Evolutionary conservation across 2,888 invertebrate species (phyloP).

Genomic region (Cryptus armator): DNA sequence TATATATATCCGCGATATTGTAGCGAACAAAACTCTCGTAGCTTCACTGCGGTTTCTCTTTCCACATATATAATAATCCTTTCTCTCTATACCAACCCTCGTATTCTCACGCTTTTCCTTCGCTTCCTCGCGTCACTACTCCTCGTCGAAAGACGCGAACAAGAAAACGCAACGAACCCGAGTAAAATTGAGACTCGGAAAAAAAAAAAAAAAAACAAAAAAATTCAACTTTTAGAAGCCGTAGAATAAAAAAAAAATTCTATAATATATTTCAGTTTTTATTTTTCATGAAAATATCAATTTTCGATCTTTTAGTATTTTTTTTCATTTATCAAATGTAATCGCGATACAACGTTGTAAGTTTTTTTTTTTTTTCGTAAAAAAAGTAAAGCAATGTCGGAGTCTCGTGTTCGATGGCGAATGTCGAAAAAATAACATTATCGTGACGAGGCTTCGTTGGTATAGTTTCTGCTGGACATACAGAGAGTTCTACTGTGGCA

Average conservation of each 20-base stretch:
- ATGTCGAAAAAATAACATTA: conserved; percentile 34
- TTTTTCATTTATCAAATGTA: neutral
- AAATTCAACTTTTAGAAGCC: neutral
- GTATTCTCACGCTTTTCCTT: conserved; percentile 53
- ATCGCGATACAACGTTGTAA: too few relatives aligned
- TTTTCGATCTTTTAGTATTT: neutral
- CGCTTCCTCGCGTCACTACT: conserved; percentile 8
- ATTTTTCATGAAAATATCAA: neutral
- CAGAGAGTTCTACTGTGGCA: conserved; percentile 67
- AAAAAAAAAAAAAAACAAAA: neutral
- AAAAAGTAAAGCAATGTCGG: conserved; percentile 5
- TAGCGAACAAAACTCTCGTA: conserved; percentile 15
- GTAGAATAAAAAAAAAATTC: too few relatives aligned
- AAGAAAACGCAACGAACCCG: conserved; percentile 13
- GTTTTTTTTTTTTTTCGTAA: neutral
- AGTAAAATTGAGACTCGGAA: neutral
- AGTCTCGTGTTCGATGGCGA: conserved; percentile 2
- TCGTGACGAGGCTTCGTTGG: conserved; percentile 34
- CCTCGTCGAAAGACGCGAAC: neutral
- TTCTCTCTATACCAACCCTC: conserved; percentile 1
- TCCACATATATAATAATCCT: conserved; percentile 7
- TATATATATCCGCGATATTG: conserved; percentile 9
- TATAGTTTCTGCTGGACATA: conserved; percentile 34
- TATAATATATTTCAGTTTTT: too few relatives aligned
- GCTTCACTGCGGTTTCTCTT: conserved; percentile 41